Evolutionary conservation across 2,888 invertebrate species (phyloP).

Genomic region (Baronia brevicornis): DNA sequence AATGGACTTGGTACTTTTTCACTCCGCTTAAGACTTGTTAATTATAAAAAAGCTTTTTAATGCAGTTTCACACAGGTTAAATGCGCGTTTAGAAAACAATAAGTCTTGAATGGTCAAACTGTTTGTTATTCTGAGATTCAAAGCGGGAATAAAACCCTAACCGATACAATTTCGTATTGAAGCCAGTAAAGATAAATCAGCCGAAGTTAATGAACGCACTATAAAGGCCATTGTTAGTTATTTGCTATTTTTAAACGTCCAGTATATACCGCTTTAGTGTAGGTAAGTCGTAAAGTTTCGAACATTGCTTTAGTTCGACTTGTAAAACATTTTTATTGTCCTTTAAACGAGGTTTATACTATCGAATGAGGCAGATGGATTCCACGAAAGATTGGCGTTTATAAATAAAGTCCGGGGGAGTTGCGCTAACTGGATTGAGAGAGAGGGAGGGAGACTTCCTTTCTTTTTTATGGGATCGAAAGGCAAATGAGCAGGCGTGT

Average conservation of each 20-base stretch:
- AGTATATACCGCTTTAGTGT: constrained; percentile 43
- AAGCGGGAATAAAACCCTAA: constrained; percentile 12
- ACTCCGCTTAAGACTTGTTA: too few species aligned
- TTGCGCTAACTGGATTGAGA: constrained; percentile 9
- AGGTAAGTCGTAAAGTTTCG: constrained; percentile 48
- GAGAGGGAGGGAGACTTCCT: constrained; percentile 8
- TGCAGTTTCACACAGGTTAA: too few species aligned
- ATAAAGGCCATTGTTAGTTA: constrained; percentile 13
- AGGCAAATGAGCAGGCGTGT: too few species aligned
- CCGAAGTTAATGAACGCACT: constrained; percentile 13
- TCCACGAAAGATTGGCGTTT: constrained; percentile 34
- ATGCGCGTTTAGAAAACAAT: too few species aligned
- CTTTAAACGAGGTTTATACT: constrained; percentile 58
- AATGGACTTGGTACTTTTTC: too few species aligned
- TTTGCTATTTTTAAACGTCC: constrained; percentile 16
- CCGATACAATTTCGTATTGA: constrained; percentile 11
- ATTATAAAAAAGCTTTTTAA: too few species aligned
- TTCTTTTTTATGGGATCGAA: too few species aligned
- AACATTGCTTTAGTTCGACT: constrained; percentile 41
- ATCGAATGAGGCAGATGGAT: constrained; percentile 36
- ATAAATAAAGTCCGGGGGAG: constrained; percentile 29
- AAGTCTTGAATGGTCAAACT: constrained; percentile 4
- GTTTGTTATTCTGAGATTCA: constrained; percentile 14
- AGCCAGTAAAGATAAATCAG: constrained; percentile 16
- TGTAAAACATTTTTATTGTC: constrained; percentile 57